A percentile compares a stretch with the other conserved stretches of the same genome.
Conservation (phyloP, 2,797 vertebrate genomes). For the Macrochelys suwanniensis region DNA sequence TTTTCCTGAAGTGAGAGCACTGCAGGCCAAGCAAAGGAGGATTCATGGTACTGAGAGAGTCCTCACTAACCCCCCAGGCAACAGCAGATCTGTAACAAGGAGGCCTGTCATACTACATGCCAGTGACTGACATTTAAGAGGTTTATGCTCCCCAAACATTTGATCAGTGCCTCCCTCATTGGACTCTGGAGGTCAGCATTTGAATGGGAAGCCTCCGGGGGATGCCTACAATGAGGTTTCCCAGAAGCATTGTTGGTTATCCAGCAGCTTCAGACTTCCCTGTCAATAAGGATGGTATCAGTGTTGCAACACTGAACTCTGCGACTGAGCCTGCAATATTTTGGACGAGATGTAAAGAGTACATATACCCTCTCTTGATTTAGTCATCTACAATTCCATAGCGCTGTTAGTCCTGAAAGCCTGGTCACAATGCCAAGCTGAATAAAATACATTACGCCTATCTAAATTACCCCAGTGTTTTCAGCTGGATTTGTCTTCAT, state of each 20-base stretch:
- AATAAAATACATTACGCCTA: not conserved
- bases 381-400: not conserved
- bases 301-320: not conserved
- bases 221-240: not conserved
- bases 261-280: not conserved
- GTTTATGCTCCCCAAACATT: not conserved
- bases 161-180: not conserved
- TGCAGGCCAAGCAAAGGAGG: not conserved
- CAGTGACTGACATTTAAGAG: not conserved
- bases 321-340: not conserved
- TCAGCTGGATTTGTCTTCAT: not conserved
- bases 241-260: not conserved
- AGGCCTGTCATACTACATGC: not conserved
- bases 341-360: not conserved
- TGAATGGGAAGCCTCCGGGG: not conserved
- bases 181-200: not conserved
- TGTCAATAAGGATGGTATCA: not conserved
- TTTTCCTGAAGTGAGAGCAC: not conserved
- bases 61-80: not conserved
- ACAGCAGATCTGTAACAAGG: not conserved
- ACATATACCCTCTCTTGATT: not conserved
- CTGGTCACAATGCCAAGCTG: not conserved
- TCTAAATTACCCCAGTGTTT: not conserved
- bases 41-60: not conserved
- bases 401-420: not conserved